Evolutionary conservation across 2,888 invertebrate genomes (phyloP), one percentile per base, ranked within the genome.

Genomic region (Philhelius pedissequus): DNA sequence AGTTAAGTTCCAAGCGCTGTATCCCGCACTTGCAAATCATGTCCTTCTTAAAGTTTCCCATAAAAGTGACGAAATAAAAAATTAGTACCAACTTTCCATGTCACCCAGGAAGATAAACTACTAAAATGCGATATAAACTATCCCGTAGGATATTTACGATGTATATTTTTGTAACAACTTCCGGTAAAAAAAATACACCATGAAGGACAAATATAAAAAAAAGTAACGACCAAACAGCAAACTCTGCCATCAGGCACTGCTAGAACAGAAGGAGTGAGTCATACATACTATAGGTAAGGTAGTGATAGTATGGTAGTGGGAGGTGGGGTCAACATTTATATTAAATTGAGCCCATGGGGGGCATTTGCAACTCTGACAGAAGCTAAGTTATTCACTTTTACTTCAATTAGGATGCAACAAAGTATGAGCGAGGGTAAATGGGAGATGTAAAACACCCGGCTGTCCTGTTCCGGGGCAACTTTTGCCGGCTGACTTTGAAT

Each of bases 371-470:
- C 78, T 83, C 78, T 78, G 83, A 69, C 83, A 78, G 74, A 75
- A 83, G 69, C 78, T 79, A 78, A 83, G 68, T 78, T 78, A 78
- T 83, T 83, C 83, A 83, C 78, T 78, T 64, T 79, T 78, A 64
- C 74, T 69, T 83, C 83, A 83, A 83, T 83, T 83, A 83, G 83
- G 78, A 79, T 78, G 74, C 83, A 83, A 58, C 68, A 74, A 70
- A 77, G 50, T 82, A 52, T 30, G 43, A 48, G 66, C 25, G n/a
- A 3, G 32, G n/a, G 11, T 32, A 13, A 32, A 43, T 30, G 45
- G 64, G n/a, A 50, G 35, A 48, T 27, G 43, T 69, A 52, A 22
- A 30, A 56, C 9, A 56, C 40, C 43, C 45, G 45, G 22, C 50
- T 35, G 35, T 30, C n/a, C 35, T 62, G 18, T 40, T 15, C 64